Base-by-base conservation (phyloP, 2,888 invertebrate species). In the Nowickia ferox region DNA sequence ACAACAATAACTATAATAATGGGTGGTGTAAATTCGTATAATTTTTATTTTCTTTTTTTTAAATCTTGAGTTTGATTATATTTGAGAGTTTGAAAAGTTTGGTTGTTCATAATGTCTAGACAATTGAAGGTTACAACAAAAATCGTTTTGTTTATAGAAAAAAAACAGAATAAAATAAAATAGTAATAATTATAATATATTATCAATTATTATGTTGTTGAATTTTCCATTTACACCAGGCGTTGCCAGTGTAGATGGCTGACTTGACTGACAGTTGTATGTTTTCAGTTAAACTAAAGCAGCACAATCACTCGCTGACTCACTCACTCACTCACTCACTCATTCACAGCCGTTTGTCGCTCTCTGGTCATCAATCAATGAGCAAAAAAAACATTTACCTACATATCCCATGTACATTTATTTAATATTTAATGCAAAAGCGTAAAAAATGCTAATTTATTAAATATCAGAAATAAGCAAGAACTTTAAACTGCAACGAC, bases 361-460 rank as follows among this genome's bases (percentile, higher is more conserved):
- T 17, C 13, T 59, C 59, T 66, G 72, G 74, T 81, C 68, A 74
- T 81, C 74, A 81, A 81, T 81, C 74, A 81, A 66, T 74, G 59
- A 30, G 13, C n/a, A 75, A 3, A 65, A 17, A 9, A 65, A 8
- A 44, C 30, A 51, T 38, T 9, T 11, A 13, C 48, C n/a, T n/a
- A 13, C 48, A 38, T 9, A 30, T 65, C 4, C n/a, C n/a, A n/a
- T 13, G 13, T n/a, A 48, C 15, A 30, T 48, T 38, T 42, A 46
- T 77, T 57, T 57, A 78, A 71, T 71, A 53, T 78, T 78, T 65
- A 77, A 59, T 83, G 77, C 71, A 77, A 51, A 66, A 77, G 83
- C 59, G 71, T 77, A 66, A 65, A 82, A 77, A 51, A 83, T 83
- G 77, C 72, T 72, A 83, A 83, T 83, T 77, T 76, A 82, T 82